Evolutionary conservation across 2,797 vertebrate species (phyloP).

Genomic region (Ibycter americanus): DNA sequence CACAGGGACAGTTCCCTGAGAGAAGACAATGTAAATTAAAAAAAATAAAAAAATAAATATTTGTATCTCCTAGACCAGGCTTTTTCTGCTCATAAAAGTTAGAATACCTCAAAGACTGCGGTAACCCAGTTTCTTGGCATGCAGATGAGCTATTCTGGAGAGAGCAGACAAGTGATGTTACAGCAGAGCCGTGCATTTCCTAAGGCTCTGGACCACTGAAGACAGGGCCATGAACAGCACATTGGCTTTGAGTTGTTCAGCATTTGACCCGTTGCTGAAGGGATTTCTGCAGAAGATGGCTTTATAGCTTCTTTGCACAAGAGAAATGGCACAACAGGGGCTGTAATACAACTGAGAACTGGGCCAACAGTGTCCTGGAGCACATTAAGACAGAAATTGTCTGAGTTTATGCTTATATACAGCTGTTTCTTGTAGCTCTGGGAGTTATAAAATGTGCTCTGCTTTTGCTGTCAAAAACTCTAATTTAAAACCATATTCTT

Average conservation of each 20-base stretch:
- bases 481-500: constrained; percentile 39
- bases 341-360: constrained; percentile 18
- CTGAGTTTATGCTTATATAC: constrained; percentile 12
- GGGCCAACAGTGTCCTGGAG: constrained; percentile 40
- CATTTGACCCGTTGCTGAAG: neutral
- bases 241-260: neutral
- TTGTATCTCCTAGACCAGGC: neutral
- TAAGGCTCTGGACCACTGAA: neutral
- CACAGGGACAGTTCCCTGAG: neutral
- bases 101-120: neutral
- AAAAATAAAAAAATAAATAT: neutral
- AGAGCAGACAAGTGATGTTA: neutral
- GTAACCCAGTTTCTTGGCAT: neutral
- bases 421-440: constrained; percentile 49
- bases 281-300: neutral
- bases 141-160: neutral
- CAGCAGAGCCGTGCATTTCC: neutral
- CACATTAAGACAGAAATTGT: neutral
- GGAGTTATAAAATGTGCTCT: constrained; percentile 28
- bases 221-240: fast-evolving
- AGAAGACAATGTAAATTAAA: neutral
- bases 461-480: constrained; percentile 34
- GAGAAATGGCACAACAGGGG: neutral
- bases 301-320: neutral
- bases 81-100: neutral